These are phyloP conservation scores for Hypselothyrea guttata DNA, from an alignment of 2,888 invertebrate species.

Conservation along the genomic window DNA sequence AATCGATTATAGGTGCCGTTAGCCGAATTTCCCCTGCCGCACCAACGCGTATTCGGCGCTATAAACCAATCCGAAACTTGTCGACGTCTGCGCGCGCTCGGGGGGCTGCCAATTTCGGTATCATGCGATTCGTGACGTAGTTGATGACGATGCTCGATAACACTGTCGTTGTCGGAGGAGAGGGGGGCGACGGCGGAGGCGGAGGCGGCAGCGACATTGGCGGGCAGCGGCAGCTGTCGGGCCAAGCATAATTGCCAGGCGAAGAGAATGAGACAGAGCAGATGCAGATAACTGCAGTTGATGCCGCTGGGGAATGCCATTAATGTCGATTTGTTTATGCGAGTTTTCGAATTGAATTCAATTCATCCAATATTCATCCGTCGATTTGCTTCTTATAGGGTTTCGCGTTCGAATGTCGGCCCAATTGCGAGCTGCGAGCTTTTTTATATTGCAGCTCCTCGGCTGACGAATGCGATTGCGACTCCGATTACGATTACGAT, in stretches of 20 bases:
- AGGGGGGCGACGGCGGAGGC: too few relatives aligned
- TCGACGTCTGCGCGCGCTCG: slow-evolving; percentile 60
- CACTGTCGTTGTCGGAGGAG: slow-evolving; percentile 24
- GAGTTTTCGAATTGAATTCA: neutral
- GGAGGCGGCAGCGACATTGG: too few relatives aligned
- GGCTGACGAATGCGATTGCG: slow-evolving; percentile 22
- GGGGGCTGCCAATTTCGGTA: slow-evolving; percentile 30
- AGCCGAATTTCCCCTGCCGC: slow-evolving; percentile 93
- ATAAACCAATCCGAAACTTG: slow-evolving; percentile 86
- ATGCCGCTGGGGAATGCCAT: slow-evolving; percentile 23
- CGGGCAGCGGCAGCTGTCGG: slow-evolving; percentile 41
- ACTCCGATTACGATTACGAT: slow-evolving; percentile 29
- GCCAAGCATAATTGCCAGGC: slow-evolving; percentile 47
- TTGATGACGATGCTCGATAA: slow-evolving; percentile 17
- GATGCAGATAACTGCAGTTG: slow-evolving; percentile 28
- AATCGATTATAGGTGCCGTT: slow-evolving; percentile 89
- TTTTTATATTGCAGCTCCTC: slow-evolving; percentile 44
- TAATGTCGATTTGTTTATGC: slow-evolving; percentile 14
- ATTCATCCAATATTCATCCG: slow-evolving; percentile 26
- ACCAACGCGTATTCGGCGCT: slow-evolving; percentile 96
- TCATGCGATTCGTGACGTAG: slow-evolving; percentile 70
- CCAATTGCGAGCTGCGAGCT: slow-evolving; percentile 10
- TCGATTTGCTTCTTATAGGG: slow-evolving; percentile 29
- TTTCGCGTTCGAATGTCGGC: slow-evolving; percentile 42
- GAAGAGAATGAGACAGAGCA: slow-evolving; percentile 31